Evolutionary conservation across 2,113 vertebrate genomes (phyloP), one percentile per base, ranked within the genome.

Genomic region (Epinephelus lanceolatus): DNA sequence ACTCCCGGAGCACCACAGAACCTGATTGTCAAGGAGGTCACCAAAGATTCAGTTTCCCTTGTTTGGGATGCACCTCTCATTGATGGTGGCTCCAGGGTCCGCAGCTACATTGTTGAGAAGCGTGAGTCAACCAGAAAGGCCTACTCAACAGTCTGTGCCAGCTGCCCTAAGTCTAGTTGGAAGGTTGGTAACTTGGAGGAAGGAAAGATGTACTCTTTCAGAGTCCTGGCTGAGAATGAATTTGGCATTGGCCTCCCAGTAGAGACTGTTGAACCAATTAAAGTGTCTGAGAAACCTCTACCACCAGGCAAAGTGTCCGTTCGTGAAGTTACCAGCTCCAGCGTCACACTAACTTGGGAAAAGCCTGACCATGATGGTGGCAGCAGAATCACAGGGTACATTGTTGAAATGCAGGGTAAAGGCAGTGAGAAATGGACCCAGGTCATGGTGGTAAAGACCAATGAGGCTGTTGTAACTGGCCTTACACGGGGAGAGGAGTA

Each of bases 291-390:
- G 93, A 96, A 94, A 76, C 98, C 98, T 81, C 96, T 99, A 71
- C 98, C 98, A 89, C 98, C 98, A 85, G 98, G 98, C 53, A 99
- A 99, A 94, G 97, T 99, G 73, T 96, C 97, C 27, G 90, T 99
- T 60, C 68, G 92, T 69, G 97, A 98, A 89, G 98, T 99, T 85
- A 98, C 98, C 60, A 93, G 97, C 88, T 97, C 93, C 25, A 99
- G 97, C 0, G 97, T 99, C 59, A 96, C 96, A 37, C 92, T 99
- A 3, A 95, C 96, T 67, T 99, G 98, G 98, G 98, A 99, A 93
- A 99, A 99, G 89, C 98, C 98, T 49, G 98, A 99, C 69, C 96
- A 99, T 86, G 98, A 99, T 84, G 98, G 98, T 85, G 98, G 98
- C 76, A 99, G 98, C 92, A 96, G 97, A 94, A 98, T 99, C 89